A percentile compares a stretch with the other conserved stretches of the same genome.
Conservation (phyloP, 2,888 invertebrate species). For the Pollenia griseotomentosa region DNA sequence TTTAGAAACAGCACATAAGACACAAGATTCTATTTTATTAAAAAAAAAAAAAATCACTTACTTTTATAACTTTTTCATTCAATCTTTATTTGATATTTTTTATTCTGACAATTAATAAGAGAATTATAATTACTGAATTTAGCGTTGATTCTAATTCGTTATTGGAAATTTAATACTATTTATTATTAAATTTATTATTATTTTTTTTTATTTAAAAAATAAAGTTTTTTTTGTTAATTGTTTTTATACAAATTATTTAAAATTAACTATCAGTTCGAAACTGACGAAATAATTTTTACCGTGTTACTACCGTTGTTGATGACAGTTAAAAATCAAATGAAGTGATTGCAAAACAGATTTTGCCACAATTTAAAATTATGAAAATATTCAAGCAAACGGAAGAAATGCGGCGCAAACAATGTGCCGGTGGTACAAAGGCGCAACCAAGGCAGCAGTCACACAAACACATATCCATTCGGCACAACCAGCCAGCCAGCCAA, state of each 20-base stretch:
- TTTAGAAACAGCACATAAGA: too few relatives aligned
- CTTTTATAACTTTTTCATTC: neutral
- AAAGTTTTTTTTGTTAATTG: neutral
- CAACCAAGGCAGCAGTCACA: constrained; percentile 65
- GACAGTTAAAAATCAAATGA: constrained; percentile 85
- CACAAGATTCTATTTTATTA: neutral
- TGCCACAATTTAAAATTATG: constrained; percentile 74
- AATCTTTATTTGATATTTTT: too few relatives aligned
- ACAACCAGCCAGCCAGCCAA: constrained; percentile 52
- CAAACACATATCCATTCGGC: constrained; percentile 7
- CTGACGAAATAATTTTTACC: constrained; percentile 28
- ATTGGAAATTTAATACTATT: too few relatives aligned
- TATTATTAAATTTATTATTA: too few relatives aligned
- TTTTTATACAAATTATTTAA: neutral
- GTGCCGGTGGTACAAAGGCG: constrained; percentile 69
- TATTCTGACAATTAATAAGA: too few relatives aligned
- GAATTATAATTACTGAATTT: too few relatives aligned
- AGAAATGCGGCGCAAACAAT: constrained; percentile 65
- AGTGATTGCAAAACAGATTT: constrained; percentile 77
- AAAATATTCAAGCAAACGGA: constrained; percentile 66
- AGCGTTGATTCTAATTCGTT: too few relatives aligned
- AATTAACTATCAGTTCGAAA: constrained; percentile 1
- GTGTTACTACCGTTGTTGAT: constrained; percentile 78
- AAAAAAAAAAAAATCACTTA: constrained; percentile 6
- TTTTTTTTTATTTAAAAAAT: neutral